Conservation (phyloP, 1,140 invertebrate species). For the Drosophila ercepeae region DNA sequence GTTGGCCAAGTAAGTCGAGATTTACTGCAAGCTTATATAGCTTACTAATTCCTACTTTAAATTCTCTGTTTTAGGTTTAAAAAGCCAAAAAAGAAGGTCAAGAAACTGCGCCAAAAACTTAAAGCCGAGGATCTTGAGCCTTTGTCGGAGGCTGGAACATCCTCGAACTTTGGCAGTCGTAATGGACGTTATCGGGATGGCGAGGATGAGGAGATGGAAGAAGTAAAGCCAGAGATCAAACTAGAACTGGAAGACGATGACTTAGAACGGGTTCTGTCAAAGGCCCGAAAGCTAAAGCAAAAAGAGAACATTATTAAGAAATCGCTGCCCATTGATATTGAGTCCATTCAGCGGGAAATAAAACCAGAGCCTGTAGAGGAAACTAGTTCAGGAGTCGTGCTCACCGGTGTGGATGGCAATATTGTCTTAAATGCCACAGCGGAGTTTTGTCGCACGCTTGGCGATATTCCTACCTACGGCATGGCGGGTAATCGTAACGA, state of each 20-base stretch:
- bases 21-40: neutral
- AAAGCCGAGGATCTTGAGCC: conserved; percentile 86
- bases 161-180: conserved; percentile 85
- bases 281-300: conserved; percentile 90
- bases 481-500: conserved; percentile 94
- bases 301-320: conserved; percentile 84
- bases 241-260: conserved; percentile 88
- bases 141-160: conserved; percentile 51
- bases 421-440: conserved; percentile 97
- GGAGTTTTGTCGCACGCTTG: conserved; percentile 98
- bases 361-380: conserved; percentile 84
- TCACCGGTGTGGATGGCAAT: conserved; percentile 80
- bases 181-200: conserved; percentile 74
- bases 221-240: conserved; percentile 86
- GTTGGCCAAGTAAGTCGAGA: conserved; percentile 85
- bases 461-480: conserved; percentile 97
- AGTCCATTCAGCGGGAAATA: conserved; percentile 75
- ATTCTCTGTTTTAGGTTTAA: conserved; percentile 89
- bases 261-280: conserved; percentile 89
- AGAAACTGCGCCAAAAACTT: conserved; percentile 85
- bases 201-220: conserved; percentile 76
- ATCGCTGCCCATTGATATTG: conserved; percentile 83
- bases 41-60: neutral
- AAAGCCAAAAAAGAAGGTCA: conserved; percentile 96
- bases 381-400: conserved; percentile 15